A percentile compares a stretch with the other conserved stretches of the same genome.
Conservation (phyloP, 2,797 vertebrate genomes). For the Bradypus variegatus region DNA sequence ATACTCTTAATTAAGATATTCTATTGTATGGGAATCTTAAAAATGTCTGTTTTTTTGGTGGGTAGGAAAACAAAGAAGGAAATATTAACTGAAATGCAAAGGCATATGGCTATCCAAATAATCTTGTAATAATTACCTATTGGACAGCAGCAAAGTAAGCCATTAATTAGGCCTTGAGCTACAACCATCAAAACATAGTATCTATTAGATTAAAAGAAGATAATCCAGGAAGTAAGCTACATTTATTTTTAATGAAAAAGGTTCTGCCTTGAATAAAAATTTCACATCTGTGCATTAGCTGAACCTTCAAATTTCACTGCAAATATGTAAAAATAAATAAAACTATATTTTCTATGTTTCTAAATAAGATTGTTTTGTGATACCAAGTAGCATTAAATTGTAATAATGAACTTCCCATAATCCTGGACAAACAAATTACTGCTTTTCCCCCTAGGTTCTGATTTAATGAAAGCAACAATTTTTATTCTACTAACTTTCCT, state of each 20-base stretch:
- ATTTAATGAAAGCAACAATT: constrained; percentile 64
- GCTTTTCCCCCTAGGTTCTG: constrained; percentile 33
- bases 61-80: background rate
- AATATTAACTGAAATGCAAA: background rate
- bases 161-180: background rate
- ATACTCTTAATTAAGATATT: background rate
- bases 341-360: constrained; percentile 24
- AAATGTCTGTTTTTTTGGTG: background rate
- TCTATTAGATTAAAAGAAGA: background rate
- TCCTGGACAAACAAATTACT: constrained; percentile 51
- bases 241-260: constrained; percentile 43
- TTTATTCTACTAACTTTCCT: constrained; percentile 62
- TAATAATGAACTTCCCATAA: constrained; percentile 58
- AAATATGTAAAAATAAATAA: constrained; percentile 46
- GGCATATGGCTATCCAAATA: background rate
- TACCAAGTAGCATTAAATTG: constrained; percentile 48
- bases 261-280: constrained; percentile 18
- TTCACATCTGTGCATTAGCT: background rate
- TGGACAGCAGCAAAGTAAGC: background rate
- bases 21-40: background rate
- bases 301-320: constrained; percentile 11
- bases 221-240: background rate
- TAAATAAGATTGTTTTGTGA: constrained; percentile 20
- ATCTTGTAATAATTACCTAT: background rate
- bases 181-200: background rate